These are phyloP conservation scores for Dryobates pubescens DNA, from an alignment of 2,797 vertebrate species.

Conservation along the genomic window DNA sequence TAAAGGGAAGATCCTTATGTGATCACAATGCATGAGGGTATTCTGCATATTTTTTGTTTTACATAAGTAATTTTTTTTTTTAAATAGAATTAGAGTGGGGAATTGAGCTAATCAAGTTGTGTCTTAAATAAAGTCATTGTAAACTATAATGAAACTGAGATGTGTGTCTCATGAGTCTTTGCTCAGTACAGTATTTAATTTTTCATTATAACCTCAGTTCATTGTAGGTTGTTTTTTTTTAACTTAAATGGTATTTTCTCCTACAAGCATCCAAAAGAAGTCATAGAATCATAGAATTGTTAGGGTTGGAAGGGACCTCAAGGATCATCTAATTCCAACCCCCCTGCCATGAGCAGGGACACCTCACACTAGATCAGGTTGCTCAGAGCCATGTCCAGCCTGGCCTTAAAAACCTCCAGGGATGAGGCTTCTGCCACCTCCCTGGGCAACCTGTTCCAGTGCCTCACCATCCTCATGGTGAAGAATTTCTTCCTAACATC, in stretches of 20 bases:
- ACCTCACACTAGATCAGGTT: too few relatives aligned
- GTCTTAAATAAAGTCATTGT: conserved; percentile 30
- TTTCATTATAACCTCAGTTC: background rate
- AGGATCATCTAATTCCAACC: too few relatives aligned
- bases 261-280: background rate
- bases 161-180: background rate
- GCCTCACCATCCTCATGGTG: too few relatives aligned
- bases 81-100: background rate
- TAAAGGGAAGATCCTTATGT: background rate
- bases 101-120: conserved; percentile 24
- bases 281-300: too few relatives aligned
- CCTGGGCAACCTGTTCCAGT: too few relatives aligned
- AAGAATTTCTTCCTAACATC: too few relatives aligned
- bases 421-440: too few relatives aligned
- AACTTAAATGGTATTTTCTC: background rate
- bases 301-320: too few relatives aligned
- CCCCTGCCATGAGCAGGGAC: too few relatives aligned
- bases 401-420: too few relatives aligned
- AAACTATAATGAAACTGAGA: background rate
- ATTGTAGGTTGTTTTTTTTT: too few relatives aligned
- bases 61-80: background rate
- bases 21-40: background rate
- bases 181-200: background rate
- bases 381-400: too few relatives aligned
- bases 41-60: background rate